Base-by-base conservation (phyloP, 2,797 vertebrate genomes). In the Etheostoma perlongum region DNA sequence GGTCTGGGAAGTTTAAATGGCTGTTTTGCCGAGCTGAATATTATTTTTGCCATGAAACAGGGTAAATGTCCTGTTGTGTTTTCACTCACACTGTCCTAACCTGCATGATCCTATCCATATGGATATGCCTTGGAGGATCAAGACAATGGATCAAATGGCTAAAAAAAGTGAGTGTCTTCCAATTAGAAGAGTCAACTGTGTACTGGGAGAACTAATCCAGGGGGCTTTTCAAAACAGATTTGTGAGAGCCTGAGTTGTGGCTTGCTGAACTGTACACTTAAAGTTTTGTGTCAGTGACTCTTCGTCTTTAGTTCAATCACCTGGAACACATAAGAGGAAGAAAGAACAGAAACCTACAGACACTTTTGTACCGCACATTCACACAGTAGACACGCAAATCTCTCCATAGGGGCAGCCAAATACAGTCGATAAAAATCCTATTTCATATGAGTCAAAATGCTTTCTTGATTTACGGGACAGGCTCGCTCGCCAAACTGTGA, bases 371-470 rank as follows among this genome's bases (percentile, higher is more conserved):
- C 42, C 58, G 5, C 76, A 78, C 81, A 69, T 76, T 79, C 78
- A 63, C 83, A 86, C 82, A 61, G 80, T 49, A 49, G 80, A 57
- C 82, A 84, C 74, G 73, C 85, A 86, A 87, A 87, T 89, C 83
- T 93, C 92, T 88, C 89, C 88, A 63, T 89, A 90, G 89, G 91
- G 78, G 72, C 67, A 58, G 82, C 78, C 86, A 89, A 92, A 93
- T 58, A 71, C 90, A 93, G 91, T 91, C 92, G 87, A 95, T 95
- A 92, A 92, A 91, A 94, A 93, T 94, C 89, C 86, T 78, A 93
- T 95, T 95, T 94, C 81, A 86, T 89, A 81, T 85, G 85, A 93
- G 84, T 84, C 83, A 91, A 93, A 94, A 89, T 58, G 87, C 80
- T 90, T 90, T 88, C 81, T 90, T 92, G 91, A 93, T 94, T 94